phyloP scores from a whole-genome alignment of 2,113 vertebrate species.

The Prunella himalayana region DNA sequence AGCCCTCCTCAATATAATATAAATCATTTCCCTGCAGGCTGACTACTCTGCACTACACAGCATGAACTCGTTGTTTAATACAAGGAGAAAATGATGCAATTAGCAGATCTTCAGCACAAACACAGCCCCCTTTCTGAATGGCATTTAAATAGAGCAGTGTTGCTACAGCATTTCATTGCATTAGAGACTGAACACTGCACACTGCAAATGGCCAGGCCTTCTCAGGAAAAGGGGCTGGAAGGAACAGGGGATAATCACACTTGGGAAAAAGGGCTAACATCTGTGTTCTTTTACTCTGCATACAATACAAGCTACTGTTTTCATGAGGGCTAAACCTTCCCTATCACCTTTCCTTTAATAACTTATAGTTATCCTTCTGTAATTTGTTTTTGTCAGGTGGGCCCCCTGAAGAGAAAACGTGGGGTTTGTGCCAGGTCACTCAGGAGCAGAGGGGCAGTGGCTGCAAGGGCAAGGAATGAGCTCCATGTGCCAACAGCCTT shows the following conservation, averaged over 20 bases:
- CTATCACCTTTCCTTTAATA: neutral
- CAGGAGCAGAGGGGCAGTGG: neutral
- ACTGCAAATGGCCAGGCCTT: neutral
- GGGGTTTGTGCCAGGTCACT: neutral
- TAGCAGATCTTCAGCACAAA: neutral
- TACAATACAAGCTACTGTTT: neutral
- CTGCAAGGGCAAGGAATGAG: neutral
- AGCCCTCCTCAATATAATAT: neutral
- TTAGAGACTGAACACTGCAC: neutral
- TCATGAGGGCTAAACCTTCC: neutral
- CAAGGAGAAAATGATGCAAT: neutral
- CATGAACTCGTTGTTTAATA: neutral
- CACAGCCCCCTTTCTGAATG: neutral
- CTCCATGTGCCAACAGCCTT: neutral
- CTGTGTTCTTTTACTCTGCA: neutral
- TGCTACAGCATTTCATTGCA: neutral
- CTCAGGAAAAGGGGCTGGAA: neutral
- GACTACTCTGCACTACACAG: neutral
- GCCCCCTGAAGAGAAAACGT: fast-evolving
- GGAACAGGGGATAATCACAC: neutral
- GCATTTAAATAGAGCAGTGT: neutral
- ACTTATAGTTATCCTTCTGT: neutral
- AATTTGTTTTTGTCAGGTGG: neutral
- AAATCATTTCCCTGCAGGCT: neutral
- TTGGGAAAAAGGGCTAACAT: neutral